phyloP scores from a whole-genome alignment of 2,113 vertebrate genomes.

The Pedionomus torquatus region DNA sequence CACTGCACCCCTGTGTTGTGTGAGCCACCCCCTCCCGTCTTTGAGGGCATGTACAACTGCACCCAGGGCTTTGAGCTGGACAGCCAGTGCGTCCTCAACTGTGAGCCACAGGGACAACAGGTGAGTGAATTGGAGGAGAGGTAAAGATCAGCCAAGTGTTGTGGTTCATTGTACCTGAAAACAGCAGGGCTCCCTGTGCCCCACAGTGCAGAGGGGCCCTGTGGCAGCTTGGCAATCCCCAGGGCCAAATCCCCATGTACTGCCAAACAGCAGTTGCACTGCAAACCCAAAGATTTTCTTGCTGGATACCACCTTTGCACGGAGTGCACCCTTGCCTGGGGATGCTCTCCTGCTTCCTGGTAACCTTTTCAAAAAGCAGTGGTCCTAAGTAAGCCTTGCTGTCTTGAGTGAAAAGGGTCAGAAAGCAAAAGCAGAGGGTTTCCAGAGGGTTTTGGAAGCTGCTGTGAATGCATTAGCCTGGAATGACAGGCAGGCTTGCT shows the following conservation, averaged over 20 bases:
- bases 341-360: neutral
- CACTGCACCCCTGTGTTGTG: constrained; percentile 86
- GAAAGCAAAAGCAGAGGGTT: neutral
- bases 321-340: neutral
- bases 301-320: neutral
- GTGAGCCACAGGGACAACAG: constrained; percentile 75
- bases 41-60: constrained; percentile 94
- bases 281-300: neutral
- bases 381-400: neutral
- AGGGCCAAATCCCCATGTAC: neutral
- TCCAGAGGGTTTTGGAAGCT: neutral
- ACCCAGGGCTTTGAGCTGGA: constrained; percentile 84
- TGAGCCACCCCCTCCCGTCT: constrained; percentile 81
- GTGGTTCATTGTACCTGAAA: neutral
- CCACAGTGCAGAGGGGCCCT: neutral
- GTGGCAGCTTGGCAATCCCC: neutral
- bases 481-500: neutral
- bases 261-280: neutral
- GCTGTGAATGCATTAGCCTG: neutral
- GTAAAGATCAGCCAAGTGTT: fast-evolving
- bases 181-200: neutral
- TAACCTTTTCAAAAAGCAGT: neutral
- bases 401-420: neutral
- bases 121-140: constrained; percentile 56
- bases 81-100: constrained; percentile 85